phyloP scores from a whole-genome alignment of 2,797 vertebrate species.

The Bradypus variegatus region DNA sequence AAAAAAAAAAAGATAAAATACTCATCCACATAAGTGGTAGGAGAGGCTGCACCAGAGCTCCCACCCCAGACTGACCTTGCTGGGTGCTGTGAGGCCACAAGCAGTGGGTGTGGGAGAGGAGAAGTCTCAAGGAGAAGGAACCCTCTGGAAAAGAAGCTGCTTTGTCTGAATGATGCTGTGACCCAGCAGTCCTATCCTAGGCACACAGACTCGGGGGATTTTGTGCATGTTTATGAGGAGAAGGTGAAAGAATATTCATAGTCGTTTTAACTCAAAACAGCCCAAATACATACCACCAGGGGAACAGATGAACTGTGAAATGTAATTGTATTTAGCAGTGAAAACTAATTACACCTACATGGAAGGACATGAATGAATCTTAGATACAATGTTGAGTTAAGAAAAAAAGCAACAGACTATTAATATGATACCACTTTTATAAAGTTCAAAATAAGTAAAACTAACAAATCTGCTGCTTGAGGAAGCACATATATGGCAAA shows the following conservation, averaged over 20 bases:
- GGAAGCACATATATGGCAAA: accelerated
- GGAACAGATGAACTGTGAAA: accelerated
- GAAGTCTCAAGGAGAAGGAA: background rate
- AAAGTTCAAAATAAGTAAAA: background rate
- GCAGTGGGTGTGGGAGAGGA: no score
- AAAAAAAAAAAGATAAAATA: background rate
- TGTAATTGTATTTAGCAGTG: no score
- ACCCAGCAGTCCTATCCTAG: background rate
- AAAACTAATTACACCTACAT: no score
- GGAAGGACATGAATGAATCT: background rate
- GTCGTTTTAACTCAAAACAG: background rate
- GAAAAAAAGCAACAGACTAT: no score
- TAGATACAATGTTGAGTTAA: background rate
- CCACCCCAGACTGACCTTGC: accelerated
- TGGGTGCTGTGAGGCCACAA: background rate
- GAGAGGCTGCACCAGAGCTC: no score
- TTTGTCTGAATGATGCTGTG: background rate
- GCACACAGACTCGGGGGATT: accelerated
- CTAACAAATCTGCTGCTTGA: accelerated
- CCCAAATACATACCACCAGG: background rate
- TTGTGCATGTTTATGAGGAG: background rate
- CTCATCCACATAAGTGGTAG: background rate
- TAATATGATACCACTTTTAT: accelerated
- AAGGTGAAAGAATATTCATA: background rate
- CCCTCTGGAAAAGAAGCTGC: background rate